These are phyloP conservation scores for Nylanderia fulva DNA, from an alignment of 1,140 invertebrate species.

Conservation along the genomic window DNA sequence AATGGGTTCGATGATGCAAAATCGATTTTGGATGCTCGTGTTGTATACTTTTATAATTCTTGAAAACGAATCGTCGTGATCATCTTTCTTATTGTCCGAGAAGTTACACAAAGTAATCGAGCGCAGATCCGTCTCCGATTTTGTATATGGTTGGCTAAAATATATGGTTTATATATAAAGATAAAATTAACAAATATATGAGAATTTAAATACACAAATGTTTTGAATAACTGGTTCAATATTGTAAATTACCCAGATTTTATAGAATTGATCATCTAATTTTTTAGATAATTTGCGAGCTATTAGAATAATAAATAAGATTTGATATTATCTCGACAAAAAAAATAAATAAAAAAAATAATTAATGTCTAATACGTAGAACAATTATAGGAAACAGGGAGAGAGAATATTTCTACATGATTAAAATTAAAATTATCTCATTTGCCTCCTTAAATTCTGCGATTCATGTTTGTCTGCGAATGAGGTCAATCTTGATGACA, in stretches of 20 bases:
- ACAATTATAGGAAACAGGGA: too few species aligned
- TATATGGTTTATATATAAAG: not conserved
- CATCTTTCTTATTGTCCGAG: not conserved
- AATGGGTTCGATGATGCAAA: conserved; percentile 11
- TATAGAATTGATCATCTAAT: not conserved
- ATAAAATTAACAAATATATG: not conserved
- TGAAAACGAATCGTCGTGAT: not conserved
- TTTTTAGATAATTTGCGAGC: not conserved
- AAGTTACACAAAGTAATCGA: not conserved
- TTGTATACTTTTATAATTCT: conserved; percentile 13
- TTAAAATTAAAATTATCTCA: not conserved
- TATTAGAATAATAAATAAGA: too few species aligned
- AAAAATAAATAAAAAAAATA: too few species aligned
- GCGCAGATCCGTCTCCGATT: not conserved
- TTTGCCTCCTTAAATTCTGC: not conserved
- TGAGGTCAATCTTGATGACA: conserved; percentile 28
- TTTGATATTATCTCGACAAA: not conserved
- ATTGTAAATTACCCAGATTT: not conserved
- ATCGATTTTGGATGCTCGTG: not conserved
- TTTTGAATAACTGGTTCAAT: not conserved
- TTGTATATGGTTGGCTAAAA: conserved; percentile 20
- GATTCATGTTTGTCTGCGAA: not conserved
- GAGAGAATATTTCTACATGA: not conserved
- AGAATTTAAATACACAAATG: not conserved
- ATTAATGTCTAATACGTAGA: not conserved